Percentiles rank a stretch among this genome's conserved stretches.
Conservation (phyloP, 1,140 invertebrate genomes). For the Pentalonia nigronervosa region DNA sequence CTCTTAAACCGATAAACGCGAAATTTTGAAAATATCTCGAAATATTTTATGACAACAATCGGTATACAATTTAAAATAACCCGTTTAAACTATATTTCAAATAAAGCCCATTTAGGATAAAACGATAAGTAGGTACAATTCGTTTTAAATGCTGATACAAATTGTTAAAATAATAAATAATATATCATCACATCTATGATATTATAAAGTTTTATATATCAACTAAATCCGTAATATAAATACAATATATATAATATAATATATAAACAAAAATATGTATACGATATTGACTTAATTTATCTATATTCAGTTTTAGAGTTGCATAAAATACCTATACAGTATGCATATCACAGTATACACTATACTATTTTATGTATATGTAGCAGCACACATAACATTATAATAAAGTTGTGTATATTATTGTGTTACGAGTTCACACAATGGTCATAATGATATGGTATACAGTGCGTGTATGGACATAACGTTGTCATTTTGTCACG, state of each 20-base stretch:
- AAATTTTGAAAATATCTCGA: not conserved
- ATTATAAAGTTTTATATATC: not conserved
- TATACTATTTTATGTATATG: not conserved
- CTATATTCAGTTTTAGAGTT: not conserved
- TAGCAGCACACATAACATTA: not conserved
- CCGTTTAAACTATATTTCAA: not conserved
- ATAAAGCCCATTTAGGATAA: not conserved
- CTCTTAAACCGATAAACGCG: too few relatives aligned
- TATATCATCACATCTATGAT: not conserved
- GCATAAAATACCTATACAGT: not conserved
- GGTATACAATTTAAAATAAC: not conserved
- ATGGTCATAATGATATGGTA: not conserved
- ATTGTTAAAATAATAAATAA: not conserved
- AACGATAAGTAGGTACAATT: not conserved
- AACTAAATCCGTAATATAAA: too few relatives aligned
- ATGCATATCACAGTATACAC: not conserved
- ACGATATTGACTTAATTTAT: not conserved
- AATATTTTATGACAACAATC: not conserved
- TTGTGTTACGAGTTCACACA: not conserved
- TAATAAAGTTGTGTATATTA: slow-evolving; percentile 29
- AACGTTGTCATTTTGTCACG: slow-evolving; percentile 15
- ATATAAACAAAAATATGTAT: not conserved
- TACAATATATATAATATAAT: too few relatives aligned
- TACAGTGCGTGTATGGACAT: not conserved
- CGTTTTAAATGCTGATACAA: not conserved